Conservation (phyloP, 2,113 vertebrate genomes). For the Connochaetes taurinus region DNA sequence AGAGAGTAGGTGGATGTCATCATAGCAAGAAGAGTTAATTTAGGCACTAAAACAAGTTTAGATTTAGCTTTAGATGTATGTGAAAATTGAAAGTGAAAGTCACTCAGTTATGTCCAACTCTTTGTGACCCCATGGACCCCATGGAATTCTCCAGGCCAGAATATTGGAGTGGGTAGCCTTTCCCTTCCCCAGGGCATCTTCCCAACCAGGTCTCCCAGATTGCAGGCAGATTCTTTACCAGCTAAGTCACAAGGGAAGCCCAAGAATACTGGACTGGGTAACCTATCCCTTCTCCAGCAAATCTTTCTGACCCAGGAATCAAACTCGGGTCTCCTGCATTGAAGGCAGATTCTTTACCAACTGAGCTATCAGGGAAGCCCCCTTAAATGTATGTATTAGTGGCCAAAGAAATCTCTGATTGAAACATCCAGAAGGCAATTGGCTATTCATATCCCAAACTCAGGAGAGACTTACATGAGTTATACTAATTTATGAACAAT, state of each 20-base stretch:
- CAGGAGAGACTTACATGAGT: background rate
- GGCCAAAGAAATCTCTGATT: background rate
- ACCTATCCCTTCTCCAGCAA: background rate
- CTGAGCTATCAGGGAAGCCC: background rate
- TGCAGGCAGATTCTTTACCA: background rate
- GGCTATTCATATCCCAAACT: background rate
- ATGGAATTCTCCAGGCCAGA: background rate
- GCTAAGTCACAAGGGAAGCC: background rate
- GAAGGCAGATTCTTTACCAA: background rate
- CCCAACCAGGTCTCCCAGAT: background rate
- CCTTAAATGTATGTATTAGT: background rate
- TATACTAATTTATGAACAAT: background rate
- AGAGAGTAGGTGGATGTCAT: background rate
- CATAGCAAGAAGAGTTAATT: constrained; percentile 7
- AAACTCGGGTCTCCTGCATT: background rate
- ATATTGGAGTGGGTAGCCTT: background rate
- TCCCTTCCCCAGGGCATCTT: background rate
- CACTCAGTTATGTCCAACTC: background rate
- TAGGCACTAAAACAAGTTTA: background rate
- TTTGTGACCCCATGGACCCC: background rate
- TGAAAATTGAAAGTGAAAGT: background rate
- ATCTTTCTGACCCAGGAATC: background rate
- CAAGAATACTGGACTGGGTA: background rate
- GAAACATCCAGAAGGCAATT: background rate
- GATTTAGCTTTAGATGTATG: background rate